Percentiles rank a stretch among this genome's conserved stretches.
Evolutionary conservation across 2,888 invertebrate species (phyloP).

Genomic region (Gari tellinella): DNA sequence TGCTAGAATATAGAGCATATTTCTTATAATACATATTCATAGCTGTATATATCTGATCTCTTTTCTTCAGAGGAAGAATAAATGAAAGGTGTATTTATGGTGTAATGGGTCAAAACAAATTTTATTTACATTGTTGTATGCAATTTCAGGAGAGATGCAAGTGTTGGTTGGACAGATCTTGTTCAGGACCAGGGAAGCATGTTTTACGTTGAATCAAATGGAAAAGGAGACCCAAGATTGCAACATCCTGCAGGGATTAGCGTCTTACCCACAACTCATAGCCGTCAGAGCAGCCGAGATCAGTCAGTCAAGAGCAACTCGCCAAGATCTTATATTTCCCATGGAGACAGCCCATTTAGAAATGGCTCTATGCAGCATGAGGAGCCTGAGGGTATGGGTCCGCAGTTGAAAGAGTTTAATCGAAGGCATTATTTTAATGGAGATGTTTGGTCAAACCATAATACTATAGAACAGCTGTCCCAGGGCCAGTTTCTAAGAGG

Average conservation of each 20-base stretch:
- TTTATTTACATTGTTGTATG: too few species aligned
- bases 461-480: neutral
- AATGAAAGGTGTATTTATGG: too few species aligned
- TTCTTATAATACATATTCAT: too few species aligned
- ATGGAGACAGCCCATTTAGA: too few species aligned
- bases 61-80: too few species aligned
- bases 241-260: too few species aligned
- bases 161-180: slow-evolving; percentile 65
- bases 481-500: slow-evolving; percentile 28
- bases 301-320: slow-evolving; percentile 1
- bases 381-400: too few species aligned
- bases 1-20: too few species aligned
- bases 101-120: too few species aligned
- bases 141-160: slow-evolving; percentile 6
- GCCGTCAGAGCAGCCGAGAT: neutral
- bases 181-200: slow-evolving; percentile 69
- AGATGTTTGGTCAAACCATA: neutral
- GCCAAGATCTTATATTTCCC: neutral
- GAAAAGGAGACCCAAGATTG: slow-evolving; percentile 8
- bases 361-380: too few species aligned
- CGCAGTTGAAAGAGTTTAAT: neutral
- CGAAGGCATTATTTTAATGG: slow-evolving; percentile 15
- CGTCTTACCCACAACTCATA: too few species aligned
- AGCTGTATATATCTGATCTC: too few species aligned
- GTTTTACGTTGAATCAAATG: slow-evolving; percentile 64